phyloP scores from a whole-genome alignment of 2,113 vertebrate genomes.

The Cepphus grylle region DNA sequence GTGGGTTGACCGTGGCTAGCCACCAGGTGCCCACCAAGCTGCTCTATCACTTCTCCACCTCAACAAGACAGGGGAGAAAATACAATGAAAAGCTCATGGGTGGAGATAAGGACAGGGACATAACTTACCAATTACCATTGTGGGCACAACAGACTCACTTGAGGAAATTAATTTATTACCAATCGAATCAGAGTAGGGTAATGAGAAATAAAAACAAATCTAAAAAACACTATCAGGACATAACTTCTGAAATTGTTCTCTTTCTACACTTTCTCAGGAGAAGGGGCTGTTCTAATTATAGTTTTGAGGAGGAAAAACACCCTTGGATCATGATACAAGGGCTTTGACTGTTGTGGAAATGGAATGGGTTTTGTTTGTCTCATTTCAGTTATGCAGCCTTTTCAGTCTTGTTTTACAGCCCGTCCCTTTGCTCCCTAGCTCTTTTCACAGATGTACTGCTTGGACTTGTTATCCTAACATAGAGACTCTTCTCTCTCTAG shows the following conservation, averaged over 20 bases:
- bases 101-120: background rate
- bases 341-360: background rate
- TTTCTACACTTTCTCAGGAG: background rate
- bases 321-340: background rate
- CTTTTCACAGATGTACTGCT: background rate
- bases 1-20: background rate
- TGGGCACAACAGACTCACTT: background rate
- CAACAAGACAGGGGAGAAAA: background rate
- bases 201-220: background rate
- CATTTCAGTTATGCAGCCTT: background rate
- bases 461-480: background rate
- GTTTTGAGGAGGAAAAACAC: background rate
- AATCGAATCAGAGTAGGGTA: background rate
- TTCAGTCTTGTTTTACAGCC: background rate
- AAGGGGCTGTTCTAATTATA: background rate
- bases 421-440: background rate
- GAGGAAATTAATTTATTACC: background rate
- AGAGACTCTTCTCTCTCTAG: background rate
- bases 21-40: background rate
- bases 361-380: background rate
- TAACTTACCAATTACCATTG: background rate
- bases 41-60: background rate
- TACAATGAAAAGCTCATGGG: background rate
- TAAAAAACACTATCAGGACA: background rate
- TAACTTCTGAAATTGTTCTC: background rate